Percentiles rank a stretch among this genome's conserved stretches.
phyloP scores from a whole-genome alignment of 2,113 vertebrate species.

The Rhinopomastus cyanomelas region DNA sequence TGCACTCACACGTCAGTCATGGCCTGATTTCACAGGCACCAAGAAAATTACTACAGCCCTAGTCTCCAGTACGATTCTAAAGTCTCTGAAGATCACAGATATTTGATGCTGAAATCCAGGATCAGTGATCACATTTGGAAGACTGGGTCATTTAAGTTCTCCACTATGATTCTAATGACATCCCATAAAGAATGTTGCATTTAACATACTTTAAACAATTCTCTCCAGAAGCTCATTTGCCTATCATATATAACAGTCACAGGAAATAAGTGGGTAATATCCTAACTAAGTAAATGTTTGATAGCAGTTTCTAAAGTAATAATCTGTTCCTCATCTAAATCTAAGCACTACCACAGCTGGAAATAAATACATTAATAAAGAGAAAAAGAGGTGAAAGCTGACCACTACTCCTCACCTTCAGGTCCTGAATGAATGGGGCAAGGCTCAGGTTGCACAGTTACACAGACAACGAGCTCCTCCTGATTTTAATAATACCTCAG shows the following conservation, averaged over 20 bases:
- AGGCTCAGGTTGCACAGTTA: neutral
- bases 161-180: neutral
- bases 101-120: neutral
- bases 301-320: neutral
- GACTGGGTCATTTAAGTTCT: neutral
- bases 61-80: neutral
- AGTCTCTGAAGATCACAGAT: neutral
- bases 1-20: neutral
- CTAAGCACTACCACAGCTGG: neutral
- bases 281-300: neutral
- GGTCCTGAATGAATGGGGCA: neutral
- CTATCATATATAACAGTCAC: neutral
- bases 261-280: neutral
- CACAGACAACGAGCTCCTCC: neutral
- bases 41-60: neutral
- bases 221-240: neutral
- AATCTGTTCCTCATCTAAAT: neutral
- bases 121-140: neutral
- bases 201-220: neutral
- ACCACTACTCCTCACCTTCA: neutral
- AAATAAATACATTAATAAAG: neutral
- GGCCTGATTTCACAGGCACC: neutral
- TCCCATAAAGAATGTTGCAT: neutral
- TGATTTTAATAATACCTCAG: constrained; percentile 19
- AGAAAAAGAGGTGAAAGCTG: neutral